Percentiles rank a stretch among this genome's conserved stretches.
These are phyloP conservation scores for Fregetta grallaria DNA, from an alignment of 2,113 vertebrate species.

Conservation along the genomic window DNA sequence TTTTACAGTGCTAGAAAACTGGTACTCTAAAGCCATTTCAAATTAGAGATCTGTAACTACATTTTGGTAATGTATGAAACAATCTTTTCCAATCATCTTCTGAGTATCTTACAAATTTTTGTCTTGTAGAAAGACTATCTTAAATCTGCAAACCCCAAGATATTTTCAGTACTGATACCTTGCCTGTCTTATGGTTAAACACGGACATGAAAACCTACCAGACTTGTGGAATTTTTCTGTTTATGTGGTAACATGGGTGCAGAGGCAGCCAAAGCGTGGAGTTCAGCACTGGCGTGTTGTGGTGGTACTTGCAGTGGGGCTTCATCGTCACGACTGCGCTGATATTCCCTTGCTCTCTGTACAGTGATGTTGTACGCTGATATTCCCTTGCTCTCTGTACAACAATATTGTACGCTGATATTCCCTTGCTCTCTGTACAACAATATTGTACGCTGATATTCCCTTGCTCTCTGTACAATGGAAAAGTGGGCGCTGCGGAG, in stretches of 20 bases:
- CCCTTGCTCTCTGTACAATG: background rate
- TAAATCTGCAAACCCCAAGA: background rate
- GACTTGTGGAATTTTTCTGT: background rate
- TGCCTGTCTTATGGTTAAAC: background rate
- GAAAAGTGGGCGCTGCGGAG: conserved; percentile 7
- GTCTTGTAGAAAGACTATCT: background rate
- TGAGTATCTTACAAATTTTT: background rate
- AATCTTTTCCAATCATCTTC: background rate
- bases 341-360: background rate
- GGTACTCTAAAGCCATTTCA: background rate
- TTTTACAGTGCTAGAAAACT: background rate
- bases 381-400: background rate
- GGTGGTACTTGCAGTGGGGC: background rate
- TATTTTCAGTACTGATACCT: background rate
- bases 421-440: background rate
- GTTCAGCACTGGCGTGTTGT: background rate
- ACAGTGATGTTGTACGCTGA: background rate
- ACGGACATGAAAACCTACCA: background rate
- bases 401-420: no score
- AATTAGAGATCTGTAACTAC: background rate
- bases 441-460: background rate
- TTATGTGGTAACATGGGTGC: background rate
- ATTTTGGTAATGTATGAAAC: background rate
- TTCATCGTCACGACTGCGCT: background rate
- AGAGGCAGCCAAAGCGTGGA: background rate